Percentiles rank a stretch among this genome's conserved stretches.
These are phyloP conservation scores for Gila robusta DNA, from an alignment of 2,797 vertebrate genomes.

Conservation along the genomic window DNA sequence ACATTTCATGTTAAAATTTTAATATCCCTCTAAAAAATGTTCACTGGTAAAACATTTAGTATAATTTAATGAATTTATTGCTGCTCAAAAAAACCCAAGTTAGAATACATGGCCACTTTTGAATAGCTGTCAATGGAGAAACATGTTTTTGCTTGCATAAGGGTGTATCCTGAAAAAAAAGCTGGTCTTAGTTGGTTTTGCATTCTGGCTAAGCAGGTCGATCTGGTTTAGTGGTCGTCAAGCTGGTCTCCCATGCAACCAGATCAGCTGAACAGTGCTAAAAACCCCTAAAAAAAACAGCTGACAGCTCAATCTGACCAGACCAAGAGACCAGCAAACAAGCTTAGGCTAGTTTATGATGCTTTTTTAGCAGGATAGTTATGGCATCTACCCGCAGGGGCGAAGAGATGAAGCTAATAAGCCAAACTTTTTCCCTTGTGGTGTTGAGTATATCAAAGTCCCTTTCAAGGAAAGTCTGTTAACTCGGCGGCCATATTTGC, in stretches of 20 bases:
- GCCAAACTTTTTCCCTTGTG: neutral
- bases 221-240: neutral
- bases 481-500: neutral
- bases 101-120: neutral
- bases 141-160: neutral
- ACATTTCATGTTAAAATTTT: neutral
- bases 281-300: neutral
- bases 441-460: neutral
- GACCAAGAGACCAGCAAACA: neutral
- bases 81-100: neutral
- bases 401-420: neutral
- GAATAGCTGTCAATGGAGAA: neutral
- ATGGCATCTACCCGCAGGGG: neutral
- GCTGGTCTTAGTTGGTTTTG: neutral
- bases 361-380: neutral
- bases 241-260: neutral
- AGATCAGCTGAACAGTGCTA: neutral
- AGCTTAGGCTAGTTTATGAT: neutral
- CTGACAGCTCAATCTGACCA: neutral
- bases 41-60: neutral
- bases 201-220: neutral
- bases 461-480: neutral
- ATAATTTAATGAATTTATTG: neutral
- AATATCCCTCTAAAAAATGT: neutral
- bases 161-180: neutral